Evolutionary conservation across 2,797 vertebrate genomes (phyloP), one percentile per base, ranked within the genome.

Genomic region (Brotogeris chrysoptera): DNA sequence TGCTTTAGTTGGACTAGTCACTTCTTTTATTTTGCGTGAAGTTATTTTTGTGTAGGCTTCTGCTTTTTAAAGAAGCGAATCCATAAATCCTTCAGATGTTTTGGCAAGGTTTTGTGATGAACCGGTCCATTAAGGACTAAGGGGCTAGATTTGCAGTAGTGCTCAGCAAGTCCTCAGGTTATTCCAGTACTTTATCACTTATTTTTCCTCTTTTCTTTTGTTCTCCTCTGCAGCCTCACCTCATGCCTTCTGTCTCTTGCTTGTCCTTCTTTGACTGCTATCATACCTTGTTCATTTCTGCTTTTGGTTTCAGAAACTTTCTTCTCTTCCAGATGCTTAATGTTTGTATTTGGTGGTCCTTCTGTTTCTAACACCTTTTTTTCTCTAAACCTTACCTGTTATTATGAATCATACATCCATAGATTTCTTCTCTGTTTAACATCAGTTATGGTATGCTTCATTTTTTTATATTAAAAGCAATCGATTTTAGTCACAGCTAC

Each of bases 11-110:
- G 46, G 77, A 72, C 13, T 59, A 60, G 50, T 69, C 34, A n/a
- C 30, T 93, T 74, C 20, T 13, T 88, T 44, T 83, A 53, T 47
- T 80, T 46, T 43, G 50, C 74, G 20, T 86, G 32, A 91, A 77
- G 74, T 76, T 93, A 41, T 70, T 92, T 92, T 74, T 61, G 28
- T 74, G 27, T 39, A 60, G 39, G 28, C 86, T 86, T 95, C 50
- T 84, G 17, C 77, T 83, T 90, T 85, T 83, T 76, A 81, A 83
- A 63, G 88, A 69, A 95, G 70, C 84, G 59, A 83, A 86, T 86
- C 24, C 16, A 73, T 83, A 97, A 93, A 81, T 92, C 63, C n/a
- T 87, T 83, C 36, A 32, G 63, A 13, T 88, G 25, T 70, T 92
- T 90, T 59, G 36, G 38, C 50, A 88, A 79, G 59, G 47, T 74